Conservation (phyloP, 2,888 invertebrate species). For the Epirrita christyi region DNA sequence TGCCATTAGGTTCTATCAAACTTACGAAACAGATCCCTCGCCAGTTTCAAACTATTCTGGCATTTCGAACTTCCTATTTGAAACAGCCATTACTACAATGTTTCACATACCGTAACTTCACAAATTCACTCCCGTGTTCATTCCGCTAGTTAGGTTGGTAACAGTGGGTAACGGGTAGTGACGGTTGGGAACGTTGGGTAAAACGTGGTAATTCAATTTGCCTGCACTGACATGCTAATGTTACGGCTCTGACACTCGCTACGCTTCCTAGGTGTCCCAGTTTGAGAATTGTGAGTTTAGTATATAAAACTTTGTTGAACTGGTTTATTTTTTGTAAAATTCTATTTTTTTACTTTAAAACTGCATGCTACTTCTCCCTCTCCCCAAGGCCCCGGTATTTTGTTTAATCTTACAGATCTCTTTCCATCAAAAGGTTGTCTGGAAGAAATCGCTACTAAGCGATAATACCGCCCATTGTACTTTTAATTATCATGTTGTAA, state of each 20-base stretch:
- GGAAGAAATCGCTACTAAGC: too few relatives aligned
- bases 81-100: not conserved
- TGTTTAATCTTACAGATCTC: too few relatives aligned
- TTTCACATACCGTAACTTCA: not conserved
- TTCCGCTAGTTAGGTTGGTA: not conserved
- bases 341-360: too few relatives aligned
- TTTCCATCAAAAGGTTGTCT: too few relatives aligned
- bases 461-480: too few relatives aligned
- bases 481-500: too few relatives aligned
- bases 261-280: not conserved
- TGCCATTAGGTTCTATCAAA: too few relatives aligned
- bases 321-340: too few relatives aligned
- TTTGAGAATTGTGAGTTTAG: slow-evolving; percentile 7
- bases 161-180: not conserved
- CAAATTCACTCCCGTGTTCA: not conserved
- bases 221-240: slow-evolving; percentile 14
- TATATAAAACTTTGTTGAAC: not conserved
- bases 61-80: not conserved
- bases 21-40: not conserved
- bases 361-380: too few relatives aligned
- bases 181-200: not conserved
- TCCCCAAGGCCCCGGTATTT: too few relatives aligned
- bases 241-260: slow-evolving; percentile 4
- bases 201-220: slow-evolving; percentile 15
- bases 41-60: not conserved